Percentiles rank a stretch among this genome's conserved stretches.
phyloP scores from a whole-genome alignment of 2,888 invertebrate genomes.

The Pseudococcus longispinus region DNA sequence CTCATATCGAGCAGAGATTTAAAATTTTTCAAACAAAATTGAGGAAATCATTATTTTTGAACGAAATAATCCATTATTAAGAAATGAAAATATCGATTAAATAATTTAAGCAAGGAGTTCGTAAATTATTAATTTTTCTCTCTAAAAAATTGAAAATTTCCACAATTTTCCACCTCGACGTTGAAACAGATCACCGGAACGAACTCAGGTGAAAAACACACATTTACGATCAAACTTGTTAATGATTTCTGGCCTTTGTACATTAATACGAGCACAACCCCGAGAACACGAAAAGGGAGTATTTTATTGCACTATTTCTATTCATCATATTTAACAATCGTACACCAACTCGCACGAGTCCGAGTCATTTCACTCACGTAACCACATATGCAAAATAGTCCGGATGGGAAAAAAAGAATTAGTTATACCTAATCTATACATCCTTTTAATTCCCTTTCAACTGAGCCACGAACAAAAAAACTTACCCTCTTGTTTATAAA shows the following conservation, averaged over 20 bases:
- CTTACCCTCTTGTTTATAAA: neutral
- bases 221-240: neutral
- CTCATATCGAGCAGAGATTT: too few relatives aligned
- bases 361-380: neutral
- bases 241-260: neutral
- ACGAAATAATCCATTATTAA: too few relatives aligned
- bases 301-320: neutral
- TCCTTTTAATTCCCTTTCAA: neutral
- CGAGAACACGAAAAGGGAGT: neutral
- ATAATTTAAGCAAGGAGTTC: too few relatives aligned
- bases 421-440: neutral
- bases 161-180: too few relatives aligned
- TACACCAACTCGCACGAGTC: neutral
- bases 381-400: neutral
- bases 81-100: too few relatives aligned
- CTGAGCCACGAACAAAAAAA: neutral
- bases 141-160: too few relatives aligned
- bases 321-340: neutral
- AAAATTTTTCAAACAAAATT: too few relatives aligned
- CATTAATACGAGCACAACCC: neutral
- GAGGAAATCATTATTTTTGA: too few relatives aligned
- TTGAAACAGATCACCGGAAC: too few relatives aligned
- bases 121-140: too few relatives aligned
- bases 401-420: neutral
- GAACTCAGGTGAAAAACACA: neutral